Evolutionary conservation across 2,888 invertebrate species (phyloP), one percentile per base, ranked within the genome.

Genomic region (Microctonus aethiopoides): DNA sequence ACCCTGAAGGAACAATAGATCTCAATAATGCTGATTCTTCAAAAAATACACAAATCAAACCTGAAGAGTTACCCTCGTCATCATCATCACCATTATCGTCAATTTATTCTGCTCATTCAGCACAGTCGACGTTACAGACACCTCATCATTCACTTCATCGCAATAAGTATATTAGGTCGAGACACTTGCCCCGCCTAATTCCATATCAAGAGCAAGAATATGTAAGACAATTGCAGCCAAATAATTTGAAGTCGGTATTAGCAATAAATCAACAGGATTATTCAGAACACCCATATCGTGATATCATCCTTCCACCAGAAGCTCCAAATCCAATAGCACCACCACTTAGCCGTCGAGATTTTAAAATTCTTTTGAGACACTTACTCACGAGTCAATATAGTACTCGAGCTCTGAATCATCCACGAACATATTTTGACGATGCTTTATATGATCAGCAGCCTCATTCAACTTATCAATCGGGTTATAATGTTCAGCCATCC

Each of bases 301-400:
- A 71, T 5, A 71, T 84, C 2, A 79, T 83, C 13, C 59, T 85
- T n/a, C 89, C 89, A 41, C 84, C 86, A 0, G 89, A 89, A 68
- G 88, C 89, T 5, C 85, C 84, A 1, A 89, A 90, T 70, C 88
- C 89, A 1, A 92, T 92, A 56, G 89, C 91, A 60, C 90, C 92
- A 10, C 93, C 93, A 7, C 90, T 93, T 1, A 93, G 92, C 79
- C 91, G 92, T 1, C 89, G 90, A 78, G 93, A 93, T 80, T 90
- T 93, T 72, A 92, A 92, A 79, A 88, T 91, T 60, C 85, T 93
- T 51, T 86, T 93, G 6, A 91, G 92, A 73, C 89, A 91, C 81
- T 86, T 93, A 68, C 89, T 93, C 41, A 81, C 90, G 34, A 87
- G 92, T 62, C 93, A 93, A 57, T 86, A 86, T 22, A 86, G 86